Conservation (phyloP, 2,797 vertebrate genomes). For the Ctenochaetus hawaiiensis region DNA sequence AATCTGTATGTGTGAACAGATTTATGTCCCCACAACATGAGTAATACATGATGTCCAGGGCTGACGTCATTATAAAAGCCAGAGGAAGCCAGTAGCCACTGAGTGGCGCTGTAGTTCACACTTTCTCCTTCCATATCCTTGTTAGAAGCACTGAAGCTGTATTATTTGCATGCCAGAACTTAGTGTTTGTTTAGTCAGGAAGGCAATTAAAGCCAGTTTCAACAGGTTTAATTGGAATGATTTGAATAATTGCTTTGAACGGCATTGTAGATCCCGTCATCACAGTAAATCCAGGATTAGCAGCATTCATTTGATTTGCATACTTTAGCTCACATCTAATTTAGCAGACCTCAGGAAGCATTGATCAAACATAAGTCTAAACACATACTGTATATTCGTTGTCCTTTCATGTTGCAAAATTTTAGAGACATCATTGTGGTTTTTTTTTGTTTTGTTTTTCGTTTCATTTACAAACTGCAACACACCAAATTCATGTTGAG, state of each 20-base stretch:
- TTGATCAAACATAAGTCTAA: conserved; percentile 48
- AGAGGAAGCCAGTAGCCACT: conserved; percentile 54
- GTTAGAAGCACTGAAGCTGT: conserved; percentile 42
- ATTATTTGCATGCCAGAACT: conserved; percentile 77
- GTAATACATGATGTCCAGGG: conserved; percentile 19
- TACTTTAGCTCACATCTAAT: conserved; percentile 66
- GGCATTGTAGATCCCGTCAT: conserved; percentile 71
- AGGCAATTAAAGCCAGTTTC: conserved; percentile 83
- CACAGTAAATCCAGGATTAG: conserved; percentile 76
- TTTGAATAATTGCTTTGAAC: conserved; percentile 84
- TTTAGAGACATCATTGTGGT: background rate
- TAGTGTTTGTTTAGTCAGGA: conserved; percentile 82
- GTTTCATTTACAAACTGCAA: conserved; percentile 59
- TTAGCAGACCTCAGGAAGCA: conserved; percentile 40
- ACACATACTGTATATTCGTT: conserved; percentile 19
- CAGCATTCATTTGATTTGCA: conserved; percentile 64
- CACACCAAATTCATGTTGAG: conserved; percentile 53
- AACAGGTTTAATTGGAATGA: conserved; percentile 84
- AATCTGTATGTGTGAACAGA: background rate
- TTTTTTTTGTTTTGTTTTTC: background rate
- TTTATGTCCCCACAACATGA: no score
- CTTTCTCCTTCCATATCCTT: conserved; percentile 39
- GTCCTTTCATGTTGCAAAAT: conserved; percentile 31
- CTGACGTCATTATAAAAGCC: conserved; percentile 76
- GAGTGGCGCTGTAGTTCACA: conserved; percentile 68